Base-by-base conservation (phyloP, 2,797 vertebrate genomes). In the Gorsachius magnificus region DNA sequence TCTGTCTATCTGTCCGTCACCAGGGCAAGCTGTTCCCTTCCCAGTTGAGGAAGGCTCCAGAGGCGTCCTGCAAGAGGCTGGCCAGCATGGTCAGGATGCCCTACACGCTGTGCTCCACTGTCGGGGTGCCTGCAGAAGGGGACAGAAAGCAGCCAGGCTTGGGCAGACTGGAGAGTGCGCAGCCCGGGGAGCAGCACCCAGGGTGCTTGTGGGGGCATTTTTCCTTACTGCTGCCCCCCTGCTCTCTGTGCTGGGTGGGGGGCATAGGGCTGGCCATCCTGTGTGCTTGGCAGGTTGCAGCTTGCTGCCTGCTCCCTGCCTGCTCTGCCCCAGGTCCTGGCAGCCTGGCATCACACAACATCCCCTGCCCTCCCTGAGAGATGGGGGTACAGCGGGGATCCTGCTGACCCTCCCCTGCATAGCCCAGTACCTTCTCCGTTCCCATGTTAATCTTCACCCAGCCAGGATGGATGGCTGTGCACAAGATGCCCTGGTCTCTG, bases 401-500 rank as follows among this genome's bases (percentile, higher is more conserved):
- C 48, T 79, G 60, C 77, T 53, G 28, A n/a, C 35, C 76, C 33
- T 87, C 25, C 58, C 35, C 66, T 56, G 31, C 36, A 29, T 29
- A 68, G 26, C 68, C 29, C n/a, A 6, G 29, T 92, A 95, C 96
- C 96, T 96, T 48, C 24, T 95, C 72, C 0, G 71, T 97, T 41
- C 97, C 97, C 94, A 96, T 94, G 87, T 96, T 70, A 0, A 92
- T 97, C 92, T 97, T 97, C 82, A 97, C 96, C 97, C 96, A 97
- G 83, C 95, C 96, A 4, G 97, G 97, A 81, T 96, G 96, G 83
- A 95, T 82, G 45, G 94, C 72, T 13, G 4, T 1, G 3, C 95
- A 96, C 88, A 96, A 50, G 77, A 97, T 94, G 7, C 96, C 93
- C 22, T 94, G 87, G 45, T 84, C 90, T 43, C 74, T 90, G 20